Conservation (phyloP, 2,888 invertebrate genomes). For the Zaprionus lineosus region DNA sequence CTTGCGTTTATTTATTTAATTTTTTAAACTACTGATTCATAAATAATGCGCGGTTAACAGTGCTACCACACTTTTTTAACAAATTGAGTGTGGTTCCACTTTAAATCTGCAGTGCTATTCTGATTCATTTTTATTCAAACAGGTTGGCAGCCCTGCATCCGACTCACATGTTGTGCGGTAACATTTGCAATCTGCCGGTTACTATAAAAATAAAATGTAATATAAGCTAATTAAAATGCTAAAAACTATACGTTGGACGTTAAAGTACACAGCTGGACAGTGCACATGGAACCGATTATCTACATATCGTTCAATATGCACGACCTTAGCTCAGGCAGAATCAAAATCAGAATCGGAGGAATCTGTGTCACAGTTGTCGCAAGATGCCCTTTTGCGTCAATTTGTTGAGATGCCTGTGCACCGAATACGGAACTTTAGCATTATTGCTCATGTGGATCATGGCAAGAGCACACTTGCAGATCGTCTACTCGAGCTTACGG, state of each 20-base stretch:
- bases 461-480: slow-evolving; percentile 99
- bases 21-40: too few species aligned
- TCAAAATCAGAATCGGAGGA: not conserved
- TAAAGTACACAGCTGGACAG: slow-evolving; percentile 16
- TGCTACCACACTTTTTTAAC: slow-evolving; percentile 14
- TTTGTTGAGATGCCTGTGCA: slow-evolving; percentile 74
- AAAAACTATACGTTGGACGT: slow-evolving; percentile 30
- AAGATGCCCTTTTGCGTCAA: slow-evolving; percentile 45
- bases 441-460: slow-evolving; percentile 99
- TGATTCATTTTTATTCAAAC: not conserved
- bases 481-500: slow-evolving; percentile 95
- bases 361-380: slow-evolving; percentile 13
- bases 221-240: slow-evolving; percentile 28
- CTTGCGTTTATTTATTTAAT: too few species aligned
- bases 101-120: not conserved
- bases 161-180: slow-evolving; percentile 62
- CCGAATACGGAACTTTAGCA: slow-evolving; percentile 94
- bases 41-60: too few species aligned
- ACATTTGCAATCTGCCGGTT: slow-evolving; percentile 48
- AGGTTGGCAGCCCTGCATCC: slow-evolving; percentile 22
- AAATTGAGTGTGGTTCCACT: not conserved
- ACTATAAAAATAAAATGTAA: slow-evolving; percentile 22
- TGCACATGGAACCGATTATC: slow-evolving; percentile 19
- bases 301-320: slow-evolving; percentile 26
- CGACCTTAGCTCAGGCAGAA: slow-evolving; percentile 6